A percentile compares a stretch with the other conserved stretches of the same genome.
phyloP scores from a whole-genome alignment of 1,140 invertebrate genomes.

The Chlorops oryzae region DNA sequence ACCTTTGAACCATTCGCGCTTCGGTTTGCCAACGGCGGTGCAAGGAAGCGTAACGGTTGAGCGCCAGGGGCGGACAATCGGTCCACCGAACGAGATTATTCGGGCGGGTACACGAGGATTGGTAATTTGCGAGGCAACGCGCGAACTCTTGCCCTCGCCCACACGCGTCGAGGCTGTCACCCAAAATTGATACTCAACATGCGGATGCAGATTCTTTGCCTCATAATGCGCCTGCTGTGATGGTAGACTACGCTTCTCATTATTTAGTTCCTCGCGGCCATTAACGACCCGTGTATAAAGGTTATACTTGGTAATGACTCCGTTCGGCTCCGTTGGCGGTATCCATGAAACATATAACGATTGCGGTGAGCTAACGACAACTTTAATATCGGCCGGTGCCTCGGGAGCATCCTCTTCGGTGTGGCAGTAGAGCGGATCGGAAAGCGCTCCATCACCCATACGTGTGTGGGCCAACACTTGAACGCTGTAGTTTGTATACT shows the following conservation, averaged over 20 bases:
- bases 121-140: conserved; percentile 56
- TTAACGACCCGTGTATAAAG: conserved; percentile 68
- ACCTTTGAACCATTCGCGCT: conserved; percentile 60
- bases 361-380: conserved; percentile 66
- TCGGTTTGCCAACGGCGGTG: conserved; percentile 60
- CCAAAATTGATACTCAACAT: conserved; percentile 77
- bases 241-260: conserved; percentile 59
- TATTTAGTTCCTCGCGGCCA: conserved; percentile 62
- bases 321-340: conserved; percentile 69
- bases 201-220: conserved; percentile 63
- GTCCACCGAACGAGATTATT: conserved; percentile 64
- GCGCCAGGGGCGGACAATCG: conserved; percentile 60
- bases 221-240: conserved; percentile 61
- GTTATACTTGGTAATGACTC: conserved; percentile 72
- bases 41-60: conserved; percentile 59
- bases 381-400: conserved; percentile 73
- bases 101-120: conserved; percentile 57
- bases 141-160: conserved; percentile 68
- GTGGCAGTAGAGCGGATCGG: conserved; percentile 64
- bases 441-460: conserved; percentile 71
- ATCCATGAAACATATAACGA: conserved; percentile 76
- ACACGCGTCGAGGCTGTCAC: conserved; percentile 69
- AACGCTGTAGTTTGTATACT: conserved; percentile 81
- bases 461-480: conserved; percentile 76
- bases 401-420: conserved; percentile 83